These are phyloP conservation scores for Protobothrops flavoviridis DNA, from an alignment of 2,113 vertebrate species.

Conservation along the genomic window DNA sequence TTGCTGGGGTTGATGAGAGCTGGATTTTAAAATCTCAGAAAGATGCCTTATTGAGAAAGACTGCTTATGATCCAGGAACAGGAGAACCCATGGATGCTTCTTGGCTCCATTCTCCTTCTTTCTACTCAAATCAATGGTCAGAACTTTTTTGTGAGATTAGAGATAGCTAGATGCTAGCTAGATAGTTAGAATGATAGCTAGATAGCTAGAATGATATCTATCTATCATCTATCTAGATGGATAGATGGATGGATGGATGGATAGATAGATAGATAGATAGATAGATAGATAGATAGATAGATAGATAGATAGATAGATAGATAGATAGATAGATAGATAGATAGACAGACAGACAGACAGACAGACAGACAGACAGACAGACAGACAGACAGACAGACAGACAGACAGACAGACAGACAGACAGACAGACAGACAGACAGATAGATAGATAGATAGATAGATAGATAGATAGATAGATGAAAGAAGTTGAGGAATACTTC, in stretches of 20 bases:
- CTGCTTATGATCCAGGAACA: background rate
- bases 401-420: too few species aligned
- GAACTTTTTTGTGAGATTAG: background rate
- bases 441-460: background rate
- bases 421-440: too few species aligned
- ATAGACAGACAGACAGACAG: too few species aligned
- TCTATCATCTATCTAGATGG: too few species aligned
- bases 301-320: too few species aligned
- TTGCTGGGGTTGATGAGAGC: background rate
- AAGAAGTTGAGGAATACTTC: background rate
- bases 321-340: too few species aligned
- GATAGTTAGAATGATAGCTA: background rate
- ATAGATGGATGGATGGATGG: too few species aligned
- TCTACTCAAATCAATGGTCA: background rate
- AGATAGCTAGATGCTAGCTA: background rate
- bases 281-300: too few species aligned
- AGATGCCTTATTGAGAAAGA: background rate
- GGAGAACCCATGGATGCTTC: background rate
- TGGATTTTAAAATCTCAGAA: background rate
- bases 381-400: background rate
- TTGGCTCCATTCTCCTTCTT: background rate
- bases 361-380: too few species aligned
- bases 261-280: background rate
- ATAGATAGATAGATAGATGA: background rate
- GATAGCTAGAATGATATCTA: background rate